Evolutionary conservation across 1,140 invertebrate genomes (phyloP), one percentile per base, ranked within the genome.

Genomic region (Drosophila teissieri): DNA sequence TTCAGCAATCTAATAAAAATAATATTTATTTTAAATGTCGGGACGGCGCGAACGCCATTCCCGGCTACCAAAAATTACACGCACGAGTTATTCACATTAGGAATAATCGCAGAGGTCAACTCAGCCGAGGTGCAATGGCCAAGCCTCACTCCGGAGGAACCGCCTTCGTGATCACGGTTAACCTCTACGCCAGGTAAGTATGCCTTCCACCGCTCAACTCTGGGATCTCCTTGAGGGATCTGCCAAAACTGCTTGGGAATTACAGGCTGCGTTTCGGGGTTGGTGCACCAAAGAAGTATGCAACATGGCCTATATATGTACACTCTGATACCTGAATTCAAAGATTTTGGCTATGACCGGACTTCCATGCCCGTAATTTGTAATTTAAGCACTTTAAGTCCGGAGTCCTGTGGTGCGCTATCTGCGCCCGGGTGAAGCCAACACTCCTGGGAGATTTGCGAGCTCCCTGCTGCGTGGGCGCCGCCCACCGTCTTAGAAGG

Each of bases 161-260:
- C 94, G 92, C 94, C 94, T 95, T 94, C 76, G 54, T 94, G 94
- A 95, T 95, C 94, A 94, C 91, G 93, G 93, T 94, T 88, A 92
- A 92, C 93, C 93, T 94, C 94, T 93, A 92, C 93, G 92, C 92
- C 93, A 93, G 93, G 93, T 93, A 93, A 93, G 93, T 93, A 93
- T 93, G 93, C 86, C 90, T 91, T 83, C 0, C 34, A 12, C 34
- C 0, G 45, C 64, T 58, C 45, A 1, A 2, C 4, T 3, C 0
- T 10, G 3, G 37, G 67, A 45, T 65, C 55, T 60, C 45, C 24
- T 27, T 40, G 2, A 0, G 10, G 0, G 2, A 12, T 2, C 8
- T 36, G 42, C 6, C n/a, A 15, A 1, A 80, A 85, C 37, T n/a
- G 4, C 0, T 85, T 85, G 81, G 14, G 81, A 85, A 85, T 78